These are phyloP conservation scores for Sebastes fasciatus DNA, from an alignment of 2,113 vertebrate genomes.

Conservation along the genomic window DNA sequence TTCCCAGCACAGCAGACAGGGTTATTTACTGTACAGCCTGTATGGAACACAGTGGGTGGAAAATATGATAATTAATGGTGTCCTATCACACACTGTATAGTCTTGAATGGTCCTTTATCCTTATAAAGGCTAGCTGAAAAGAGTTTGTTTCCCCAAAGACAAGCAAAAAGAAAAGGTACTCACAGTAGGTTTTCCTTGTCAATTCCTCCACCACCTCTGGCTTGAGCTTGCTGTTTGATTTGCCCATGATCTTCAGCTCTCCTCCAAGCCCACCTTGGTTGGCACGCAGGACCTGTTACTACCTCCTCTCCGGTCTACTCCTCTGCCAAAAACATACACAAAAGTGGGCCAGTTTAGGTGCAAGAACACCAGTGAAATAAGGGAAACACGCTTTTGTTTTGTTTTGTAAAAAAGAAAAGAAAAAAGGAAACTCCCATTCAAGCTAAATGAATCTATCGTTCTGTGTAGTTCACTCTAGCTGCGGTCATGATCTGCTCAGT, in stretches of 20 bases:
- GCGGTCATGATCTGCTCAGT: constrained; percentile 52
- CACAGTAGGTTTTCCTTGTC: constrained; percentile 95
- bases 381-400: constrained; percentile 39
- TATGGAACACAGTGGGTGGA: constrained; percentile 15
- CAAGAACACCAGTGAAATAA: constrained; percentile 2
- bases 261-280: constrained; percentile 68
- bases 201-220: constrained; percentile 95
- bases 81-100: constrained; percentile 12
- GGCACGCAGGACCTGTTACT: constrained; percentile 66
- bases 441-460: constrained; percentile 23
- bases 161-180: constrained; percentile 75
- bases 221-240: constrained; percentile 96
- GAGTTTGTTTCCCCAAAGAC: constrained; percentile 6
- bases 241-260: constrained; percentile 87
- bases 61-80: constrained; percentile 35
- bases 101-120: neutral
- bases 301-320: constrained; percentile 61
- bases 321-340: constrained; percentile 75
- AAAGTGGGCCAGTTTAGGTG: constrained; percentile 49
- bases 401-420: neutral
- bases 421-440: constrained; percentile 47
- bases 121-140: neutral
- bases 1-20: constrained; percentile 9
- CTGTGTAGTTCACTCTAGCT: constrained; percentile 33
- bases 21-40: constrained; percentile 36